Evolutionary conservation across 53 echinoderm and acorn worm species (phyloP), one percentile per base, ranked within the genome.

Genomic region (Arbacia lixula): DNA sequence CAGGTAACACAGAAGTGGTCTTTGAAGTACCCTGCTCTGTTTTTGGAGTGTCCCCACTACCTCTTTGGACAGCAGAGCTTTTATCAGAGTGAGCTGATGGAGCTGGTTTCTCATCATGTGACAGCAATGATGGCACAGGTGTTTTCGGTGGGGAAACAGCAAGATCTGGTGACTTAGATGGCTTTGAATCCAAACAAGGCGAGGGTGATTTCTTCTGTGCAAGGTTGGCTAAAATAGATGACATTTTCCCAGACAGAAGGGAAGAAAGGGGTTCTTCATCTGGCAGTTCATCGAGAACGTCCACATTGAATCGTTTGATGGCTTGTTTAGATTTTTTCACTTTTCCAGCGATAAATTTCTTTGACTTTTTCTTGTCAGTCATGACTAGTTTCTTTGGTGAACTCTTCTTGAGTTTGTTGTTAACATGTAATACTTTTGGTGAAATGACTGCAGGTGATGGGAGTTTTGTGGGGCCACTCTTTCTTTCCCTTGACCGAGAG

Each of bases 211-310:
- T 77, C 49, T 53, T 32, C 4, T 58, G 62, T 32, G 62, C 9
- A 29, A 81, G 33, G 12, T 19, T 64, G 6, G 52, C 50, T 32
- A 81, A 32, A 29, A 81, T 26, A 1, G 79, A 79, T 42, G 82
- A 81, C 82, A 81, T 81, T 63, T 63, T 61, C 8, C 82, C 82
- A 1, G 46, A 38, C 19, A 81, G 41, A 11, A 81, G 51, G 42
- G 65, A 81, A 25, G 82, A 81, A 4, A 81, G 64, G 2, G 82
- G 82, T 27, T 81, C 82, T 49, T 81, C 82, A 81, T 81, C 82
- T 30, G 82, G 82, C 30, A 81, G 51, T 63, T 81, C 82, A 46
- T 63, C 82, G 21, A 81, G 50, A 28, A 14, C 20, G 12, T 81
- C 64, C 12, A 81, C 43, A 58, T 34, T 74, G 34, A 58, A 14